Evolutionary conservation across 64 coral and sea anemone species (phyloP).

Genomic region (Trachythela sp.): DNA sequence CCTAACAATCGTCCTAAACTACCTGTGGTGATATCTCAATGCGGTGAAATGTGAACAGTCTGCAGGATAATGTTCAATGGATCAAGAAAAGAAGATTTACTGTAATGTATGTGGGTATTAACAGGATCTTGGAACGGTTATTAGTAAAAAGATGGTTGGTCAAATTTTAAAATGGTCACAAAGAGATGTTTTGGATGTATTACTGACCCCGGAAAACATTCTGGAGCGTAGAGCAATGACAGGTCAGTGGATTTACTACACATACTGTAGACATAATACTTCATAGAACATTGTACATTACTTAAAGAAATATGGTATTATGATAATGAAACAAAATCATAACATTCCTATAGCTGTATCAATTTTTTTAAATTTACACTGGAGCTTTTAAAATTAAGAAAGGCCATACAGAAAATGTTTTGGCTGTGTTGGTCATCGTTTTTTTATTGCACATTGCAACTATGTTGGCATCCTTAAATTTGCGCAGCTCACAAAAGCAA

Average conservation of each 20-base stretch:
- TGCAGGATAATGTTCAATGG: not conserved
- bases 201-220: not conserved
- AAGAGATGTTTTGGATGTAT: not conserved
- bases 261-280: not conserved
- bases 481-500: too few species aligned
- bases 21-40: constrained; percentile 85
- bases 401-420: too few species aligned
- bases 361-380: too few species aligned
- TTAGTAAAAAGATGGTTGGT: not conserved
- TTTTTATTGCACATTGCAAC: too few species aligned
- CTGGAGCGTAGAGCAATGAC: not conserved
- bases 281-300: not conserved
- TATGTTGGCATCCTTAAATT: too few species aligned
- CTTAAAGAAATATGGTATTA: too few species aligned
- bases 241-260: not conserved
- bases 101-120: not conserved
- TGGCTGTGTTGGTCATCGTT: too few species aligned
- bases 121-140: not conserved
- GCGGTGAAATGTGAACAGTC: constrained; percentile 72
- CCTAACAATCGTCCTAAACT: constrained; percentile 89
- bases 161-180: not conserved
- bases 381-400: too few species aligned
- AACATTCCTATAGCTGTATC: too few species aligned
- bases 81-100: not conserved
- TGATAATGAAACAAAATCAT: too few species aligned